Base-by-base conservation (phyloP, 2,113 vertebrate species). In the Oryctolagus cuniculus region DNA sequence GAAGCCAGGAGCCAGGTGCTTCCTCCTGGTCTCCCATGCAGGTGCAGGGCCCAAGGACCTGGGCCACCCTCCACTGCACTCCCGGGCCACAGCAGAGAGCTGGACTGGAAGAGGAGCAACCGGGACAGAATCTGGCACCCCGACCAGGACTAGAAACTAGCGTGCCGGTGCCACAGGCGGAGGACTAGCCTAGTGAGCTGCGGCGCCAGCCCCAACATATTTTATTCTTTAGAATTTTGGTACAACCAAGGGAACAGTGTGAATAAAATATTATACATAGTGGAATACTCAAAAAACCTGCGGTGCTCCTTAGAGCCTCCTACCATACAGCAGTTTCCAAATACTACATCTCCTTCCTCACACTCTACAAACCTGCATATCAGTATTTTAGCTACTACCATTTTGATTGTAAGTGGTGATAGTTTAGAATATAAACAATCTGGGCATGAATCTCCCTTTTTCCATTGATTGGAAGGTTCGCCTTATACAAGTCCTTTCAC, bases 401-500 rank as follows among this genome's bases (percentile, higher is more conserved):
- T 84, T 88, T 55, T 89, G 27, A 86, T 25, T 49, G 11, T 85
- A 29, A 75, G 27, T 61, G 90, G 11, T 75, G 31, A 67, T 34
- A 19, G 24, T 74, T 82, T 74, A 87, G 44, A 91, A 51, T 78
- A 69, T 66, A 55, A 79, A 24, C 84, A 34, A 63, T 69, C n/a
- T 78, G 10, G 11, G 10, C 66, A 31, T 90, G 29, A 70, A 53
- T 66, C 22, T 90, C 88, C 36, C 19, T 17, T 87, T 21, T 83
- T 29, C 51, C 15, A 11, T 88, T 61, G 81, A 27, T 36, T 79
- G 63, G 12, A 90, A 93, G 58, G 36, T 66, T 79, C 6, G 70
- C n/a, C 13, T 92, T 85, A 72, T 1, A 90, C 24, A 92, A 77
- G 27, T 84, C 17, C 85, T 81, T 96, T 93, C 58, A 96, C 55